These are phyloP conservation scores for Columbina picui DNA, from an alignment of 2,113 vertebrate species.

Conservation along the genomic window DNA sequence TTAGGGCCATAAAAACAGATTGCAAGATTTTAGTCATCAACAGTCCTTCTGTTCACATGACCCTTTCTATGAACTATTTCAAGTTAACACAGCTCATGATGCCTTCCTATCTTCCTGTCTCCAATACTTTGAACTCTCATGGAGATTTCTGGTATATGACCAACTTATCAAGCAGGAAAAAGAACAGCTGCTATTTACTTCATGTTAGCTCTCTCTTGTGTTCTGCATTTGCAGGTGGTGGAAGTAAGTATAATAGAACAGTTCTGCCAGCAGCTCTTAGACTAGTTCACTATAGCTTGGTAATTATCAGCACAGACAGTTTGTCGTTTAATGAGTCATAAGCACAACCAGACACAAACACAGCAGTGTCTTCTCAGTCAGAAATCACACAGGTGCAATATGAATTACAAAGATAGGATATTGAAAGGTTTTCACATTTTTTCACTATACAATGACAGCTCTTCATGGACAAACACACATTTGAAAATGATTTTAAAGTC, in stretches of 20 bases:
- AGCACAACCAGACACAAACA: not conserved
- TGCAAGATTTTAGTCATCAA: slow-evolving; percentile 2
- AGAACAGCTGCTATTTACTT: slow-evolving; percentile 31
- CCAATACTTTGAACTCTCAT: not conserved
- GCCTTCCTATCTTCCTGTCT: not conserved
- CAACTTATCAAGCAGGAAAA: not conserved
- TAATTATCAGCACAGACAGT: not conserved
- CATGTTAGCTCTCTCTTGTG: not conserved
- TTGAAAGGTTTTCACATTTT: not conserved
- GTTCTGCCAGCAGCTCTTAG: not conserved
- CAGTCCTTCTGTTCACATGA: not conserved
- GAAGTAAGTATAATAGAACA: not conserved
- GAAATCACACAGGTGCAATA: not conserved
- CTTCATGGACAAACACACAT: not conserved
- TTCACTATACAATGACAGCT: not conserved
- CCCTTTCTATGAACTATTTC: not conserved
- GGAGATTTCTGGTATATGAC: not conserved
- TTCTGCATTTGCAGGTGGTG: slow-evolving; percentile 4
- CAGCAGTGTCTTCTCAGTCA: not conserved
- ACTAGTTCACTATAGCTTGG: not conserved
- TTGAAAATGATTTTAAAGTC: not conserved
- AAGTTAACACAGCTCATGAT: not conserved
- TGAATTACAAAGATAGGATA: not conserved
- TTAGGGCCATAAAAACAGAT: not conserved
- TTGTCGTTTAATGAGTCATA: not conserved